Evolutionary conservation across 2,113 vertebrate species (phyloP).

Genomic region (Neolamprologus brichardi): DNA sequence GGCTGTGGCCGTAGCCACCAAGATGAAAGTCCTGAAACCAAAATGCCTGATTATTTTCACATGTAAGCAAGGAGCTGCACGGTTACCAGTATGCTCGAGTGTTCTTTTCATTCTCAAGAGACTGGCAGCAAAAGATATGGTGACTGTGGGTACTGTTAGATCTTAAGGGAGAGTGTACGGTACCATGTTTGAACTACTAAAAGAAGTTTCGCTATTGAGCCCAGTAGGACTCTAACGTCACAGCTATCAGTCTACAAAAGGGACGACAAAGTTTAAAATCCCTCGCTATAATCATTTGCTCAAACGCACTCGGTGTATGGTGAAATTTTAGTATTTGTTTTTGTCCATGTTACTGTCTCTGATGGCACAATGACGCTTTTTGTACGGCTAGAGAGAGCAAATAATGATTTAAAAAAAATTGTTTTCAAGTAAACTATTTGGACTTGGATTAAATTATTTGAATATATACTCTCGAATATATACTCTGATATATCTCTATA

Average conservation of each 20-base stretch:
- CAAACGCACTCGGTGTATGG: neutral
- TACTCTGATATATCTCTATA: neutral
- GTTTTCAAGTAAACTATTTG: neutral
- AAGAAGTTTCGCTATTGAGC: neutral
- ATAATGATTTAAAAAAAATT: neutral
- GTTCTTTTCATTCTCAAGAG: neutral
- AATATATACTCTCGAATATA: neutral
- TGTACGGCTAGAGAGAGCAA: neutral
- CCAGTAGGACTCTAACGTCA: neutral
- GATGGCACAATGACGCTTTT: neutral
- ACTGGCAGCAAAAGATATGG: neutral
- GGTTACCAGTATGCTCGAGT: neutral
- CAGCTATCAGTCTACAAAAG: neutral
- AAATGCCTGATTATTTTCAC: constrained; percentile 25
- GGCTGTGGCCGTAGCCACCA: constrained; percentile 10
- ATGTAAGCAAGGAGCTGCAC: neutral
- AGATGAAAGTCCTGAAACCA: constrained; percentile 8
- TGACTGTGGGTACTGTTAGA: neutral
- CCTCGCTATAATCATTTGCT: neutral
- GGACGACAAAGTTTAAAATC: neutral
- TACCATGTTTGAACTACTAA: neutral
- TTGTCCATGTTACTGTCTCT: neutral
- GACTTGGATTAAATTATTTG: neutral
- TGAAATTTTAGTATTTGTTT: neutral
- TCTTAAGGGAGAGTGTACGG: neutral